Evolutionary conservation across 2,797 vertebrate genomes (phyloP), one percentile per base, ranked within the genome.

Genomic region (Darevskia nairensis): DNA sequence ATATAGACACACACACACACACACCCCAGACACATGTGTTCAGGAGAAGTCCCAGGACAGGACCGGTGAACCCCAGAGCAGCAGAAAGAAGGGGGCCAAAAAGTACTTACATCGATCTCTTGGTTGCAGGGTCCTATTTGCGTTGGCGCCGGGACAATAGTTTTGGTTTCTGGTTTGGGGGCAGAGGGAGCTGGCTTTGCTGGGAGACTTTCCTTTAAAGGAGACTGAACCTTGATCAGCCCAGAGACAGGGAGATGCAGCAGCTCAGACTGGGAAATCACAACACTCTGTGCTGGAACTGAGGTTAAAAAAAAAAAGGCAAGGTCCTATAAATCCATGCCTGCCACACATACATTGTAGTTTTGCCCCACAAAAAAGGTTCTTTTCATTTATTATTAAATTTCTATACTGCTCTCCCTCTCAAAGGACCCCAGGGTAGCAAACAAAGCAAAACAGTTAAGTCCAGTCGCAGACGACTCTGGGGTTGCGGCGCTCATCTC

Each of bases 161-260:
- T 97, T 85, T 98, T 98, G 95, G 97, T 92, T 89, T 96, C 96
- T 0, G 94, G 91, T 39, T 95, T 94, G 4, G 97, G 89, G 11
- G 96, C 89, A 0, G 96, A 90, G 44, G 93, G 94, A 84, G 91
- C 89, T 8, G 94, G 95, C 88, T 83, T 96, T 93, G 93, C 93
- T 94, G 92, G 96, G 95, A 89, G 50, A 2, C 91, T 90, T 81
- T 94, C 94, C 23, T 78, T 88, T 61, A 84, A 19, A 4, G 80
- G 94, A 0, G 97, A 97, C 94, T 98, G 98, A 92, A 98, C 94
- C 78, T 97, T 97, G 85, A 97, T 97, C 75, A 98, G 96, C 94
- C 97, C 95, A 0, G 98, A 96, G 44, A 97, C 85, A 0, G 97
- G 96, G 85, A 98, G 95, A 84, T 97, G 97, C 78, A 98, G 90